Conservation (phyloP, 2,888 invertebrate species). For the Lypha dubia region DNA sequence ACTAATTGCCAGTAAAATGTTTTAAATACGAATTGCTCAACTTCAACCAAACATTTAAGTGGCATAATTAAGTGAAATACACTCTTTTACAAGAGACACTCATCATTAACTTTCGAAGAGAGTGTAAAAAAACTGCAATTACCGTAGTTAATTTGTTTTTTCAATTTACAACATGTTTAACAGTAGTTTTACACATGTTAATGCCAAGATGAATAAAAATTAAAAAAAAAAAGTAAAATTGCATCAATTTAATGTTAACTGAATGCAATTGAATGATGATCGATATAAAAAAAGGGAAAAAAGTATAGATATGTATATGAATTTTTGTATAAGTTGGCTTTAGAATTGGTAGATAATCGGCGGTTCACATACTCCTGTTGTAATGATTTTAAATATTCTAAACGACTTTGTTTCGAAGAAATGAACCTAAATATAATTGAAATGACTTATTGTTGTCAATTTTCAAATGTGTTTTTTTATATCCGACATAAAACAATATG, state of each 20-base stretch:
- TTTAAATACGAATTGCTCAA: not conserved
- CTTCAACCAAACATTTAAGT: slow-evolving; percentile 32
- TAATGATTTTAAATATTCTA: too few relatives aligned
- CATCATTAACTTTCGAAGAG: slow-evolving; percentile 34
- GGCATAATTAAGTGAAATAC: slow-evolving; percentile 54
- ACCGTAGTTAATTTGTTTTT: slow-evolving; percentile 57
- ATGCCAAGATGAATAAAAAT: slow-evolving; percentile 2
- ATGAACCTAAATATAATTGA: too few relatives aligned
- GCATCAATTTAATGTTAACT: slow-evolving; percentile 35
- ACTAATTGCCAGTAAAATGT: slow-evolving; percentile 43
- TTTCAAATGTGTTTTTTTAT: too few relatives aligned
- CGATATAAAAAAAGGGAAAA: too few relatives aligned
- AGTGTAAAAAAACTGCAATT: slow-evolving; percentile 59
- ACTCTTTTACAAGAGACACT: slow-evolving; percentile 52
- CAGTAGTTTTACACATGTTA: slow-evolving; percentile 52
- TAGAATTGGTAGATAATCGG: too few relatives aligned
- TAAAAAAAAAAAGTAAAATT: not conserved
- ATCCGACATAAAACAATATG: too few relatives aligned
- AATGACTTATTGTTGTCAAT: too few relatives aligned
- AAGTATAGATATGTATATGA: too few relatives aligned
- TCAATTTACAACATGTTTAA: slow-evolving; percentile 57
- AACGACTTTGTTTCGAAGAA: too few relatives aligned
- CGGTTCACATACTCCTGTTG: too few relatives aligned
- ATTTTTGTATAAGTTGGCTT: too few relatives aligned
- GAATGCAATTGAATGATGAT: not conserved